A percentile compares a stretch with the other conserved stretches of the same genome.
Evolutionary conservation across 2,888 invertebrate species (phyloP).

Genomic region (Cordilura impudica): DNA sequence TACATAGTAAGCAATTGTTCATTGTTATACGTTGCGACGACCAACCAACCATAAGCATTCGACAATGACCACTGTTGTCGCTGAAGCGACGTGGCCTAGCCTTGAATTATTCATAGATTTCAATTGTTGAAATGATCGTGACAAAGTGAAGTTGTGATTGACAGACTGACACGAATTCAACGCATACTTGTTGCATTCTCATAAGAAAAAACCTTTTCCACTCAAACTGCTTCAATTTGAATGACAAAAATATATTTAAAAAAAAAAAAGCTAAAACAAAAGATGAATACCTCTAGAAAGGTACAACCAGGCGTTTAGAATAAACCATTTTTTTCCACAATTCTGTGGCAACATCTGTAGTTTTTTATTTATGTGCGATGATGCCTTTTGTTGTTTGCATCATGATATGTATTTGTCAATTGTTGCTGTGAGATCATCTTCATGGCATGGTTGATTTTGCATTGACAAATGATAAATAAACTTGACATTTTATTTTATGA

Average conservation of each 20-base stretch:
- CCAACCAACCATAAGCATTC: background rate
- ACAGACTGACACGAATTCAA: slow-evolving; percentile 63
- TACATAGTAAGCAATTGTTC: slow-evolving; percentile 57
- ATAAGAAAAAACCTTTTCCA: slow-evolving; percentile 39
- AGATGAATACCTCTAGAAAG: slow-evolving; percentile 46
- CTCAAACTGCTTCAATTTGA: slow-evolving; percentile 47
- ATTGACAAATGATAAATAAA: slow-evolving; percentile 66
- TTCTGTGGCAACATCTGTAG: slow-evolving; percentile 24
- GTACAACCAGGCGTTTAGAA: slow-evolving; percentile 21
- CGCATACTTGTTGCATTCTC: slow-evolving; percentile 58
- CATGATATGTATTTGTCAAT: background rate
- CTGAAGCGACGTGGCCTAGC: slow-evolving; percentile 20
- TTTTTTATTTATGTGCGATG: slow-evolving; percentile 17
- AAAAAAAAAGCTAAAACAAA: slow-evolving; percentile 21
- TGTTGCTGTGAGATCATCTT: slow-evolving; percentile 33
- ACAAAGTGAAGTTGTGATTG: slow-evolving; percentile 65
- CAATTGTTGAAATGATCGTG: slow-evolving; percentile 64
- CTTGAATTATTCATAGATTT: slow-evolving; percentile 65
- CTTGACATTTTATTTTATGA: slow-evolving; percentile 64
- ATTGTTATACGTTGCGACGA: slow-evolving; percentile 45
- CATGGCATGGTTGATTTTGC: slow-evolving; percentile 48
- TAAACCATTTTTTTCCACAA: slow-evolving; percentile 36
- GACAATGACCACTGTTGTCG: background rate
- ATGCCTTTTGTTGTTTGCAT: slow-evolving; percentile 28
- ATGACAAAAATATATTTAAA: slow-evolving; percentile 35